Base-by-base conservation (phyloP, 2,797 vertebrate species). In the Malurus leucopterus region DNA sequence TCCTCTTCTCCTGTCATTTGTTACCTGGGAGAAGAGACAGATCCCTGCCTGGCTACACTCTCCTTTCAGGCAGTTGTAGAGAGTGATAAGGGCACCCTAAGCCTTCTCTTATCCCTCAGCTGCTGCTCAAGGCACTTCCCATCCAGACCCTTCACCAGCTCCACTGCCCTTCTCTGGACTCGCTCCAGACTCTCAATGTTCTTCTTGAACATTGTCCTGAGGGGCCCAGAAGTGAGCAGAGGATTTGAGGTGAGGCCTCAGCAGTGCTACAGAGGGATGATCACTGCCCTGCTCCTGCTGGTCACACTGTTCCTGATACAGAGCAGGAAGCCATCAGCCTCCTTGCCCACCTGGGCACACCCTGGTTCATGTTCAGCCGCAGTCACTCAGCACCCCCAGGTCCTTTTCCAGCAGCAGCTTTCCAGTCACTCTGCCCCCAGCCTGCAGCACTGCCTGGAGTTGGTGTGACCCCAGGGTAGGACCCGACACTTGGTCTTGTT, bases 161-260 rank as follows among this genome's bases (percentile, higher is more conserved):
- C 34, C 0, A 0, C 6, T 55, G 41, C 30, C 4, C 11, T 29
- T 36, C 32, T 50, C 4, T 26, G 44, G 6, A 73, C 17, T 10
- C 0, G 0, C 7, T 46, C 8, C 43, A 27, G 24, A 4, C n/a
- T 1, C n/a, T 47, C 41, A 23, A 0, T 16, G 19, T 74, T 20
- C 1, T 51, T 61, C 43, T 36, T n/a, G n/a, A n/a, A n/a, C n/a
- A n/a, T n/a, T 70, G 30, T 11, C 22, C 4, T 26, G 38, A 87
- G 13, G 13, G 27, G 19, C 19, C n/a, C 71, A 40, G 34, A 71
- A 70, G 9, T 15, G 32, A 46, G 36, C 32, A 15, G 2, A 1
- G 17, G 0, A 40, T 7, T 51, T 0, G 1, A 81, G 24, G 38
- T 55, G 36, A 0, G 0, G 29, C 41, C 30, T 68, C 43, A 59